Base-by-base conservation (phyloP, 1,140 invertebrate genomes). In the Dreissena polymorpha region DNA sequence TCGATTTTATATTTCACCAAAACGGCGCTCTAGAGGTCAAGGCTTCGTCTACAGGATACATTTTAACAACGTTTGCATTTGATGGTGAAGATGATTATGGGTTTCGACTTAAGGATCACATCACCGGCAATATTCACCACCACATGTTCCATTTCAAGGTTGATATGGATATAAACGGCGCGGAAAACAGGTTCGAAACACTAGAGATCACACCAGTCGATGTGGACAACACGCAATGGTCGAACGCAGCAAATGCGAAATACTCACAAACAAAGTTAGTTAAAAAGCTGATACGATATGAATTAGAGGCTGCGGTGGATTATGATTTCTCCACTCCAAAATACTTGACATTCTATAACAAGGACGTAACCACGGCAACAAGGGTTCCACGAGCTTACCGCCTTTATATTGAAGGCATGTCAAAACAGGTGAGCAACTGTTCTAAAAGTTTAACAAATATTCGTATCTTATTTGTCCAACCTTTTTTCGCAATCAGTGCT, bases 111-210 rank as follows among this genome's bases (percentile, higher is more conserved):
- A 63, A 77, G n/a, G 80, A 87, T 10, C 39, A 86, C 21, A 64
- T 86, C 10, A 69, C 67, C n/a, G 90, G 88, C 0, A 90, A 86
- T 27, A 67, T 91, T 23, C 90, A 91, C 76, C 86, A 88, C 18
- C 90, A 91, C 76, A 39, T 91, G 53, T 86, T 91, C 27, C 84
- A 89, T 70, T 91, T 88, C 68, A 91, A 91, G 70, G 84, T 87
- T 10, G 89, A 90, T 78, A 23, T 90, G 14, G 90, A 90, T 70
- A 86, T 90, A 53, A 60, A 77, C 18, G 89, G 89, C 8, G 55
- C 29, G 5, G 39, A 50, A 50, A 90, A 90, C 79, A 77, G 89
- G 18, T 90, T 88, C 60, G 87, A 86, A 84, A 90, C 87, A 2
- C 23, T 89, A n/a, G 86, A 88, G 65, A 84, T 91, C 16, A 50